These are phyloP conservation scores for Catocala sponsa DNA, from an alignment of 2,888 invertebrate genomes.

Conservation along the genomic window DNA sequence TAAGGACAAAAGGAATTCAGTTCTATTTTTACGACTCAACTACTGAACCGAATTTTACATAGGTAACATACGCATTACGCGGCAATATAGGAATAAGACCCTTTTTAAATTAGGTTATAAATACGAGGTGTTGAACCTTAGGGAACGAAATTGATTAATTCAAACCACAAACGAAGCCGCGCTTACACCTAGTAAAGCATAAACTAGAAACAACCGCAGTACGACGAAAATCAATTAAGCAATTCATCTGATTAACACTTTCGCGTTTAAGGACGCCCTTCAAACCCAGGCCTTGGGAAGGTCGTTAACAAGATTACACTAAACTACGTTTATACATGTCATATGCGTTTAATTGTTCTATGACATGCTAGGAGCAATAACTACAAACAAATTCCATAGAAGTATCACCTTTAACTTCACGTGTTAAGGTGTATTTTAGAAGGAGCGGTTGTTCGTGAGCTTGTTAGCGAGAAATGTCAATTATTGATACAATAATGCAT, in stretches of 20 bases:
- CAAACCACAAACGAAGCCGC: too few species aligned
- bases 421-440: not conserved
- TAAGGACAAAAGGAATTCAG: too few species aligned
- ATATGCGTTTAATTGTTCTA: slow-evolving; percentile 33
- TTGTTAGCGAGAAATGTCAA: not conserved
- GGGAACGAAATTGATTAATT: too few species aligned
- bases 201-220: too few species aligned
- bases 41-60: too few species aligned
- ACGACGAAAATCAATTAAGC: not conserved
- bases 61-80: too few species aligned
- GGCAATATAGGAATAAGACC: too few species aligned
- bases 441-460: not conserved
- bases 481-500: not conserved
- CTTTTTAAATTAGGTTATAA: too few species aligned
- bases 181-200: too few species aligned
- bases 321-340: slow-evolving; percentile 32
- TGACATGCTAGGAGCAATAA: slow-evolving; percentile 17
- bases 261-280: slow-evolving; percentile 15
- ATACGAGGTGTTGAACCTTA: too few species aligned
- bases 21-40: too few species aligned
- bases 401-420: not conserved
- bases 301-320: slow-evolving; percentile 34
- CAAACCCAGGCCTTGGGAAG: slow-evolving; percentile 19
- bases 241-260: slow-evolving; percentile 22
- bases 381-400: too few species aligned